Evolutionary conservation across 1,140 invertebrate species (phyloP), one percentile per base, ranked within the genome.

Genomic region (Phymorhynchus buccinoides): DNA sequence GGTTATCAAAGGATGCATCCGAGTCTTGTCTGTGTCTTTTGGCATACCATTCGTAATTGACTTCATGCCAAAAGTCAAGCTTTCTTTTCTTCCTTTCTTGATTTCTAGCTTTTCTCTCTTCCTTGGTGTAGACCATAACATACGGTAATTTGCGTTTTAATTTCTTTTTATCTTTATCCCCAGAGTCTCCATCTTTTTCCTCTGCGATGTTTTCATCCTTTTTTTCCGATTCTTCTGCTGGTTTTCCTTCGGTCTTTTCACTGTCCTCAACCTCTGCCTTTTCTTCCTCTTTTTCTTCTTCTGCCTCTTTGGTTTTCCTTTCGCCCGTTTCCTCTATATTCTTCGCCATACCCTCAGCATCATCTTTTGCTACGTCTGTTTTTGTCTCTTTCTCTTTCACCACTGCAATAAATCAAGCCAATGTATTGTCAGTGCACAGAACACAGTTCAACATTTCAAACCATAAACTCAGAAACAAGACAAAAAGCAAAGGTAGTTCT

Each of bases 81-180:
- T 83, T 83, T 37, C 81, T 62, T n/a, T 83, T 83, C 81, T 83
- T 83, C 66, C 73, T 83, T 30, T 42, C 41, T 27, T 39, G 56
- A 41, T 83, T 83, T 41, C 62, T n/a, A 32, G 9, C 18, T 83
- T 73, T n/a, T 41, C 32, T 71, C 41, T 83, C 66, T n/a, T 82
- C 80, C 44, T 48, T 30, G 14, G 27, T 56, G 22, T 52, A 41
- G 7, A 12, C 77, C 77, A 27, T 32, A n/a, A n/a, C n/a, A n/a
- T n/a, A n/a, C n/a, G n/a, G 1, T 3, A 12, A 12, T 79, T 73
- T 35, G n/a, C 71, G 30, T 35, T 73, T 27, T 22, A 14, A 9
- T 12, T 73, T 39, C 12, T 32, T 22, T 37, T 35, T 22, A 0
- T 73, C 37, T 73, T 35, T 39, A 7, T 73, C 37, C 71, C 22